Percentiles rank a stretch among this genome's conserved stretches.
Evolutionary conservation across 2,888 invertebrate species (phyloP).

Genomic region (Pristionchus exspectatus): DNA sequence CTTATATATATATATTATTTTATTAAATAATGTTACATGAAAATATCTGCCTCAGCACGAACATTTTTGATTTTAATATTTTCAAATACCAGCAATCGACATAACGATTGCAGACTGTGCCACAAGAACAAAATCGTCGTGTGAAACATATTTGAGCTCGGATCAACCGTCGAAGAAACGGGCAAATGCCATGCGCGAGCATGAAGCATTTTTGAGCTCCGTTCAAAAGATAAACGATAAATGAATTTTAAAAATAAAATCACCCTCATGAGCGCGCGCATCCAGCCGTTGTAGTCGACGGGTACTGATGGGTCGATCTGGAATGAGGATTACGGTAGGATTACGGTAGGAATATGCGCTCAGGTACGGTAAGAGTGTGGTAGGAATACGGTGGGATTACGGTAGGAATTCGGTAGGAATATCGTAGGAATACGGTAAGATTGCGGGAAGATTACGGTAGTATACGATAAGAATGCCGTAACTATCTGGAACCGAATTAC

Average conservation of each 20-base stretch:
- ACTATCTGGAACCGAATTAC: too few relatives aligned
- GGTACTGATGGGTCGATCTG: not conserved
- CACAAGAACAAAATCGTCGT: not conserved
- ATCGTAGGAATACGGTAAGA: too few relatives aligned
- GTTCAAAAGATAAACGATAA: not conserved
- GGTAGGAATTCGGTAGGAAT: too few relatives aligned
- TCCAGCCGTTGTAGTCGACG: constrained; percentile 29
- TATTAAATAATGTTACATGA: too few relatives aligned
- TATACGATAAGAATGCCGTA: too few relatives aligned
- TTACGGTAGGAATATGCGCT: too few relatives aligned
- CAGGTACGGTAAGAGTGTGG: not conserved
- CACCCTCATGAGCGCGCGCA: constrained; percentile 24
- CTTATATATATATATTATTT: too few relatives aligned
- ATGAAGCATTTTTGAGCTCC: not conserved
- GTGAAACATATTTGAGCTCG: not conserved
- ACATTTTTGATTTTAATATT: too few relatives aligned
- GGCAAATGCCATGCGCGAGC: too few relatives aligned
- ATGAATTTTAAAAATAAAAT: not conserved
- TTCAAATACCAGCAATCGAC: not conserved
- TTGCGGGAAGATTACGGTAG: not conserved
- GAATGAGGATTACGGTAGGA: not conserved
- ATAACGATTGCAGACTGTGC: not conserved
- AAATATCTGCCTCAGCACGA: too few relatives aligned
- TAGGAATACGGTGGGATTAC: not conserved
- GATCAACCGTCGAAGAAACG: too few relatives aligned